Conservation (phyloP, 2,888 invertebrate species). For the Criorhina ranunculi region DNA sequence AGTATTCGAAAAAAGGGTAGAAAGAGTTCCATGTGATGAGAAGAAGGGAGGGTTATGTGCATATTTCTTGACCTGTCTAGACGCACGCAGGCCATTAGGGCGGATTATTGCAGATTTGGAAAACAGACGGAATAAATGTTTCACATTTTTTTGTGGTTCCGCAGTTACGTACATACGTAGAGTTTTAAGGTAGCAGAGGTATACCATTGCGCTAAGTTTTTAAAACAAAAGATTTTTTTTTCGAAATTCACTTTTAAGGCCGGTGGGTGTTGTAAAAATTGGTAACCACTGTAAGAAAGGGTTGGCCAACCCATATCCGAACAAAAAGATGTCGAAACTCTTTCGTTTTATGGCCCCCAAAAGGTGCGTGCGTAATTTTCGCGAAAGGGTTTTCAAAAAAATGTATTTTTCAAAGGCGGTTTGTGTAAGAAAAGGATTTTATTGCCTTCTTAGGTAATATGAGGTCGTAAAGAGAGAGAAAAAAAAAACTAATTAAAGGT, state of each 20-base stretch:
- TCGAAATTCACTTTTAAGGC: slow-evolving; percentile 29
- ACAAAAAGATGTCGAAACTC: slow-evolving; percentile 33
- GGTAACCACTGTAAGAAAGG: slow-evolving; percentile 61
- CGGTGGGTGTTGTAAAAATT: slow-evolving; percentile 41
- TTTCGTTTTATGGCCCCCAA: slow-evolving; percentile 46
- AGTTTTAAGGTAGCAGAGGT: slow-evolving; percentile 56
- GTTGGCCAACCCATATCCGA: slow-evolving; percentile 48
- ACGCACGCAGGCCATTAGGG: slow-evolving; percentile 59
- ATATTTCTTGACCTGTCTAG: slow-evolving; percentile 68
- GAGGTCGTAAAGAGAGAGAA: slow-evolving; percentile 9
- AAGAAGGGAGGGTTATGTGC: slow-evolving; percentile 38
- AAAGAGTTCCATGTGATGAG: slow-evolving; percentile 46
- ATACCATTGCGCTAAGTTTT: too few species aligned
- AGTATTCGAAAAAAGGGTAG: slow-evolving; percentile 47
- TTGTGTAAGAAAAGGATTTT: slow-evolving; percentile 22
- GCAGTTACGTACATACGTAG: slow-evolving; percentile 27
- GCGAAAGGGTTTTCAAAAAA: slow-evolving; percentile 41
- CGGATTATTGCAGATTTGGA: slow-evolving; percentile 66
- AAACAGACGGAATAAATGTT: slow-evolving; percentile 39
- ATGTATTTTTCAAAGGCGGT: background rate
- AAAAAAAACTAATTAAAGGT: background rate
- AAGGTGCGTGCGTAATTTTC: slow-evolving; percentile 36
- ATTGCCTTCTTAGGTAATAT: slow-evolving; percentile 58
- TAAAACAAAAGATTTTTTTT: slow-evolving; percentile 42
- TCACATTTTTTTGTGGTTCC: slow-evolving; percentile 71